phyloP scores from a whole-genome alignment of 2,888 invertebrate genomes.

The Drosophila maculinotata region DNA sequence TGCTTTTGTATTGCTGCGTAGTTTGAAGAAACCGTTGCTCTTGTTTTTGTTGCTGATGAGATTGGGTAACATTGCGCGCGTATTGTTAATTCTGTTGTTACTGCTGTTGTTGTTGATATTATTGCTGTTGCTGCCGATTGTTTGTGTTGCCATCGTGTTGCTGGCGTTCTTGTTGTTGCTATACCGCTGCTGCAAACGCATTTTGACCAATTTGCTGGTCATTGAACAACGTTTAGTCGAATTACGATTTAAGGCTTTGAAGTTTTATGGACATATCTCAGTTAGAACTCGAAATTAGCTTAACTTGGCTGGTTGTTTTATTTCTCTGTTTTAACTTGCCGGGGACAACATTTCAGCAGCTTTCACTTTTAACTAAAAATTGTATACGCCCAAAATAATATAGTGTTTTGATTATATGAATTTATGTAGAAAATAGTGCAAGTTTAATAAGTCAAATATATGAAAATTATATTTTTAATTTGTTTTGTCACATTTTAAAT shows the following conservation, averaged over 20 bases:
- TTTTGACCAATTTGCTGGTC: slow-evolving; percentile 51
- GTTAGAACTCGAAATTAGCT: too few relatives aligned
- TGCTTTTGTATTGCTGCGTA: slow-evolving; percentile 41
- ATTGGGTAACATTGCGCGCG: slow-evolving; percentile 45
- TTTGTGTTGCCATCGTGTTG: slow-evolving; percentile 36
- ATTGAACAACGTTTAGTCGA: slow-evolving; percentile 30
- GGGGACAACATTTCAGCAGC: slow-evolving; percentile 63
- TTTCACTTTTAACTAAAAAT: slow-evolving; percentile 75
- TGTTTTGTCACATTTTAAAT: slow-evolving; percentile 15
- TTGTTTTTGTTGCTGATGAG: slow-evolving; percentile 51
- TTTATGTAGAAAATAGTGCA: slow-evolving; percentile 23
- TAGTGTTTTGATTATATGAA: slow-evolving; percentile 27
- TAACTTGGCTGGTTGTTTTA: too few relatives aligned
- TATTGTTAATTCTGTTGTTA: slow-evolving; percentile 33
- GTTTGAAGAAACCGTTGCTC: slow-evolving; percentile 41
- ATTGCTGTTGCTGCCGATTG: slow-evolving; percentile 35
- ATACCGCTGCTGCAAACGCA: slow-evolving; percentile 71
- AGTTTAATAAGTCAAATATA: slow-evolving; percentile 20
- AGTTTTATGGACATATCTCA: too few relatives aligned
- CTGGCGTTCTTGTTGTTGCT: slow-evolving; percentile 32
- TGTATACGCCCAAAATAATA: slow-evolving; percentile 59
- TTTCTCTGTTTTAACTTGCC: slow-evolving; percentile 35
- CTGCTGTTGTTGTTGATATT: slow-evolving; percentile 29
- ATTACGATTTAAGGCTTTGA: slow-evolving; percentile 7
- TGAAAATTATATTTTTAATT: slow-evolving; percentile 7